These are phyloP conservation scores for Capromys pilorides DNA, from an alignment of 2,797 vertebrate genomes.

Conservation along the genomic window DNA sequence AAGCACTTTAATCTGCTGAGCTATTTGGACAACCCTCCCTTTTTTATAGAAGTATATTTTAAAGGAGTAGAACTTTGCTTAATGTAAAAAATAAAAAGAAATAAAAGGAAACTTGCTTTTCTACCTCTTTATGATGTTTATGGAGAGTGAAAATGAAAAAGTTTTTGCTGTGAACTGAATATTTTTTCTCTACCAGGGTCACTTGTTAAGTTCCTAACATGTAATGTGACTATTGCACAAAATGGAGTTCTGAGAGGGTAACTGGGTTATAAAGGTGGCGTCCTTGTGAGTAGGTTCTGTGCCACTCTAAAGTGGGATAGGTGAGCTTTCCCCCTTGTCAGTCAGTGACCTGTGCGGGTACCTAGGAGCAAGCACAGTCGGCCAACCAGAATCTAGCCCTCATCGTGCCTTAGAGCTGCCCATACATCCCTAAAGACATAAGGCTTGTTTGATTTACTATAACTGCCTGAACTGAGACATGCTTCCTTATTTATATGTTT, in stretches of 20 bases:
- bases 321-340: neutral
- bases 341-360: neutral
- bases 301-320: neutral
- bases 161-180: neutral
- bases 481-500: neutral
- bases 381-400: neutral
- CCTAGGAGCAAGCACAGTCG: neutral
- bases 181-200: neutral
- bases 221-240: neutral
- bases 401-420: neutral
- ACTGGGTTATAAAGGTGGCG: neutral
- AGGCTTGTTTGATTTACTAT: neutral
- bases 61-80: neutral
- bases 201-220: neutral
- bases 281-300: neutral
- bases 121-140: neutral
- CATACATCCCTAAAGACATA: neutral
- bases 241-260: neutral
- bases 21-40: too few relatives aligned
- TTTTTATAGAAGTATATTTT: neutral
- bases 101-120: neutral
- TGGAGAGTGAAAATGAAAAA: neutral
- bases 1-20: too few relatives aligned
- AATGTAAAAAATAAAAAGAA: neutral
- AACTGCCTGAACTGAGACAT: neutral